Evolutionary conservation across 2,113 vertebrate genomes (phyloP).

Genomic region (Calyptommatus sinebrachiatus): DNA sequence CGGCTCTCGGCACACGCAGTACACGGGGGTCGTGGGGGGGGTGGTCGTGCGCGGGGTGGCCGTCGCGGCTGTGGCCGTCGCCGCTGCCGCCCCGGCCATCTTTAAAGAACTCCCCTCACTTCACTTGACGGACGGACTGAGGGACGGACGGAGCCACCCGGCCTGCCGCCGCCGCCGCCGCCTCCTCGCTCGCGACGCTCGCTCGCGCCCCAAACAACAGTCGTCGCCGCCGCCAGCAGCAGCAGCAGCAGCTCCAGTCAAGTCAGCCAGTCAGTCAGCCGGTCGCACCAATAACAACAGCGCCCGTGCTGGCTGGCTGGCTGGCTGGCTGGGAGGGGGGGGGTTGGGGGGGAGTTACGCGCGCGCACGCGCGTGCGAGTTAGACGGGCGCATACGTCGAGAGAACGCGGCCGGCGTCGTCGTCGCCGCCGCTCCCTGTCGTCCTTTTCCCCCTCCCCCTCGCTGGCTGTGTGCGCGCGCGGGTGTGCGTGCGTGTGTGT

Average conservation of each 20-base stretch:
- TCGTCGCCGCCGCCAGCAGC: constrained; percentile 69
- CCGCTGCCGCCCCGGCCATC: constrained; percentile 78
- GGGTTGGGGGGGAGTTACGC: too few relatives aligned
- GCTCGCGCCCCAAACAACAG: constrained; percentile 74
- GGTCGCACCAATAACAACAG: constrained; percentile 52
- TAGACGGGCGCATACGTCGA: neutral
- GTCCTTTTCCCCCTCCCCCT: constrained; percentile 14
- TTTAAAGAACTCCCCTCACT: constrained; percentile 72
- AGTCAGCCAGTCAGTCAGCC: constrained; percentile 13
- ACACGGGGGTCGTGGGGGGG: constrained; percentile 75
- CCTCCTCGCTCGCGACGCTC: constrained; percentile 65
- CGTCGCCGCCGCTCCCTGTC: constrained; percentile 23
- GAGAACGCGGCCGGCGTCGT: neutral
- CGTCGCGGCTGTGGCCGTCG: constrained; percentile 40
- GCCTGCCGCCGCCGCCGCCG: constrained; percentile 38
- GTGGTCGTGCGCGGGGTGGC: constrained; percentile 17
- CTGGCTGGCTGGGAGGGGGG: constrained; percentile 45
- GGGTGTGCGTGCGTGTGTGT: too few relatives aligned
- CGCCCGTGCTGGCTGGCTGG: constrained; percentile 58
- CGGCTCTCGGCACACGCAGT: constrained; percentile 96
- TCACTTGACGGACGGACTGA: constrained; percentile 5
- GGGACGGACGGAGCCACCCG: constrained; percentile 41
- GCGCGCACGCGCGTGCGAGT: too few relatives aligned
- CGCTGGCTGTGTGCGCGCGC: too few relatives aligned
- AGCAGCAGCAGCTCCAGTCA: neutral